Percentiles rank a stretch among this genome's conserved stretches.
Evolutionary conservation across 2,113 vertebrate species (phyloP).

Genomic region (Reinhardtius hippoglossoides): DNA sequence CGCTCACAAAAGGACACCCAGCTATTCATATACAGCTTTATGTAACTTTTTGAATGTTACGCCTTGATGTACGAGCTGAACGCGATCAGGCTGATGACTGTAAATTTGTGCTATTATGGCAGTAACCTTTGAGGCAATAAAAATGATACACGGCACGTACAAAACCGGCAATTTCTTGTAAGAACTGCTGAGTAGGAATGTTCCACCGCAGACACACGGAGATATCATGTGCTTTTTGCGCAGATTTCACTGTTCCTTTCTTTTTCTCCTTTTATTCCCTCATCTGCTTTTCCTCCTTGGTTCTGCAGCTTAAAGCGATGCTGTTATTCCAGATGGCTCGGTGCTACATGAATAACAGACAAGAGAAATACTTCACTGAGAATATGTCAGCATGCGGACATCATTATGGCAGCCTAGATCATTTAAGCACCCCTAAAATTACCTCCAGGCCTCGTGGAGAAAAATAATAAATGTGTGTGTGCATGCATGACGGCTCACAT

Average conservation of each 20-base stretch:
- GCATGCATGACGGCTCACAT: slow-evolving; percentile 43
- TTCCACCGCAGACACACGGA: slow-evolving; percentile 32
- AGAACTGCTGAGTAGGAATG: slow-evolving; percentile 56
- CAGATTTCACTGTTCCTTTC: slow-evolving; percentile 24
- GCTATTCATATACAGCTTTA: slow-evolving; percentile 38
- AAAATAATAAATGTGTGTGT: slow-evolving; percentile 49
- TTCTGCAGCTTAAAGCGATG: slow-evolving; percentile 49
- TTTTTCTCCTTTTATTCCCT: slow-evolving; percentile 24
- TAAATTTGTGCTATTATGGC: slow-evolving; percentile 43
- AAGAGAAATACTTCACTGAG: slow-evolving; percentile 63
- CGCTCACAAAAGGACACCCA: slow-evolving; percentile 41
- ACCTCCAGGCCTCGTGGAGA: slow-evolving; percentile 57
- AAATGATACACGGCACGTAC: slow-evolving; percentile 36
- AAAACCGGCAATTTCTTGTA: slow-evolving; percentile 25
- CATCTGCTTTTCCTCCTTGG: slow-evolving; percentile 46
- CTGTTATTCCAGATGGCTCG: slow-evolving; percentile 67
- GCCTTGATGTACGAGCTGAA: slow-evolving; percentile 41
- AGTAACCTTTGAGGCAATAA: slow-evolving; percentile 49
- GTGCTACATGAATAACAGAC: slow-evolving; percentile 56
- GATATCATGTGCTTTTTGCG: slow-evolving; percentile 27
- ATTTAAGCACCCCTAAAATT: slow-evolving; percentile 65
- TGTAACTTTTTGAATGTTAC: slow-evolving; percentile 25
- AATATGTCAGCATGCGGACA: slow-evolving; percentile 70
- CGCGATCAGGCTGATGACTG: slow-evolving; percentile 20
- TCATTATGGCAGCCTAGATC: slow-evolving; percentile 69